A percentile compares a stretch with the other conserved stretches of the same genome.
Evolutionary conservation across 2,888 invertebrate species (phyloP).

Genomic region (Harpagoxenus sublaevis): DNA sequence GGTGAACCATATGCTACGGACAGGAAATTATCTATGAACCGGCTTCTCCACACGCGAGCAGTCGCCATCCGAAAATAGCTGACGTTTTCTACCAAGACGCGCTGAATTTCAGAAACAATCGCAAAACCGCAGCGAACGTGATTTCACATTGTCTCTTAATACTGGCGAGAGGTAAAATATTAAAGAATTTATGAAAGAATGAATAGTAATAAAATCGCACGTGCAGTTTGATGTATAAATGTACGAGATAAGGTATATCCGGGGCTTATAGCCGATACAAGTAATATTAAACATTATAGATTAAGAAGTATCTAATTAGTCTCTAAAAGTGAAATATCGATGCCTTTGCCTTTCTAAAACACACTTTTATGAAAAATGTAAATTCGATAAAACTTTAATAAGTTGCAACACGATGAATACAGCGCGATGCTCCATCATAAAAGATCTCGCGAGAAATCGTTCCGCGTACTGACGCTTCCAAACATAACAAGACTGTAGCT

Average conservation of each 20-base stretch:
- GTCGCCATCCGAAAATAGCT: slow-evolving; percentile 47
- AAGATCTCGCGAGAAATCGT: slow-evolving; percentile 11
- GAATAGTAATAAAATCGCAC: neutral
- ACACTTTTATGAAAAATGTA: neutral
- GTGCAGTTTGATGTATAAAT: neutral
- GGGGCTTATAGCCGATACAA: neutral
- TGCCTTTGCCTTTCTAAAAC: neutral
- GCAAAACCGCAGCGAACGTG: neutral
- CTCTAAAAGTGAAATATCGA: neutral
- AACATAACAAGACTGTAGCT: slow-evolving; percentile 16
- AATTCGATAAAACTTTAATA: slow-evolving; percentile 4
- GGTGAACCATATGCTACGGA: slow-evolving; percentile 33
- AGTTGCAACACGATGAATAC: slow-evolving; percentile 1
- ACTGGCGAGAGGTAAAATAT: slow-evolving; percentile 18
- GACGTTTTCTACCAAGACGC: slow-evolving; percentile 40
- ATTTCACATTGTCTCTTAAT: slow-evolving; percentile 9
- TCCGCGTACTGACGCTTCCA: slow-evolving; percentile 10
- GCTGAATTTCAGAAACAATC: slow-evolving; percentile 54
- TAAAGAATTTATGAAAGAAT: neutral
- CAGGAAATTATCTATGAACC: slow-evolving; percentile 45
- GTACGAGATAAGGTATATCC: neutral
- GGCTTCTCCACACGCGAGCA: slow-evolving; percentile 21
- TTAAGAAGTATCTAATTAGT: neutral
- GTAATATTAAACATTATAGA: neutral
- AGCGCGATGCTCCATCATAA: slow-evolving; percentile 8